Conservation (phyloP, 2,888 invertebrate genomes). For the Meliscaeva auricollis region DNA sequence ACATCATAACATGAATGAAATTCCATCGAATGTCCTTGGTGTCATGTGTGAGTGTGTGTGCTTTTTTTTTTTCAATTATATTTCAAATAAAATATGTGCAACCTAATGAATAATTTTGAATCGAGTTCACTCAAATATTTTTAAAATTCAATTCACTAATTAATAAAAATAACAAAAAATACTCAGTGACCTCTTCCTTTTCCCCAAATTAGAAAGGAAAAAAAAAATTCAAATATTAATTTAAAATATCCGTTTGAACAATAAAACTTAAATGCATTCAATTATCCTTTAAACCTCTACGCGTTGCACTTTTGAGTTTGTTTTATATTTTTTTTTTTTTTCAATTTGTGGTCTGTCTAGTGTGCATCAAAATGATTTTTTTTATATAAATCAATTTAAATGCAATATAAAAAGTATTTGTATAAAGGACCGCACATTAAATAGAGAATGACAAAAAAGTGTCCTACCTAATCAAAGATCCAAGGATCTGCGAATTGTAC, state of each 20-base stretch:
- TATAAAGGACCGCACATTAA: slow-evolving; percentile 14
- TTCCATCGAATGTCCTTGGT: slow-evolving; percentile 2
- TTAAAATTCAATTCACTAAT: slow-evolving; percentile 30
- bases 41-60: background rate
- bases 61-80: background rate
- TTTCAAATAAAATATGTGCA: slow-evolving; percentile 28
- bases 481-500: background rate
- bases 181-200: background rate
- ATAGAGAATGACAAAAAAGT: slow-evolving; percentile 7
- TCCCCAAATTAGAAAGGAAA: background rate
- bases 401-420: background rate
- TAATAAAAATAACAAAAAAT: background rate
- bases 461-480: slow-evolving; percentile 30
- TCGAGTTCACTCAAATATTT: slow-evolving; percentile 34
- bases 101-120: slow-evolving; percentile 32
- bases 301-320: background rate
- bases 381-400: slow-evolving; percentile 3
- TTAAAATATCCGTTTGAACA: slow-evolving; percentile 33
- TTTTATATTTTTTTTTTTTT: background rate
- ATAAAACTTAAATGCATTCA: slow-evolving; percentile 26
- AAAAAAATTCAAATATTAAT: background rate
- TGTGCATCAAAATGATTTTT: background rate
- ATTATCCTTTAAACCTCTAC: slow-evolving; percentile 17
- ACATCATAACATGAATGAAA: slow-evolving; percentile 23
- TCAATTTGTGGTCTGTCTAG: background rate